Evolutionary conservation across 2,797 vertebrate genomes (phyloP).

Genomic region (Anisognathus igniventris): DNA sequence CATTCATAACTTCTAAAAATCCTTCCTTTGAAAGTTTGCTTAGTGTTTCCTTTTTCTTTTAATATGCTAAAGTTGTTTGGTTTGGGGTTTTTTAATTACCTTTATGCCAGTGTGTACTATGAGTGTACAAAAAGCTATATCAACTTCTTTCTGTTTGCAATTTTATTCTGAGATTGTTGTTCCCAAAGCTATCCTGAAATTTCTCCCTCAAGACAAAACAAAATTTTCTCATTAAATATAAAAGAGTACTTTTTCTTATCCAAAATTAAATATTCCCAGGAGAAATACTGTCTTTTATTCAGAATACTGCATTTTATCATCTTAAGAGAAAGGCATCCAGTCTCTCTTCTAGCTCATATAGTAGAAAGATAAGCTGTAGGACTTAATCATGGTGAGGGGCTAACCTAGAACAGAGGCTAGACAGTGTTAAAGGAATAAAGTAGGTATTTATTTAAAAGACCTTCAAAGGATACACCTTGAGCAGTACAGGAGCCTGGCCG

Average conservation of each 20-base stretch:
- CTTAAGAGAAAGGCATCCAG: not conserved
- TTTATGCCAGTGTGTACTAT: not conserved
- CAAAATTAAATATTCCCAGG: not conserved
- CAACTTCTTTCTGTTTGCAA: slow-evolving; percentile 17
- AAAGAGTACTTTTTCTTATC: not conserved
- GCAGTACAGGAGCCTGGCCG: not conserved
- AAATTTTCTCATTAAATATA: not conserved
- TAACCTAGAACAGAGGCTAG: not conserved
- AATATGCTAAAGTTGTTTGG: not conserved
- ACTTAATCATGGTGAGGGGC: not conserved
- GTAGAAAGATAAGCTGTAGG: not conserved
- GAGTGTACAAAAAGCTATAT: slow-evolving; percentile 15
- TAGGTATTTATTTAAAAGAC: not conserved
- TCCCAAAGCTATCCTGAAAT: slow-evolving; percentile 32
- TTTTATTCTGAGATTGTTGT: not conserved
- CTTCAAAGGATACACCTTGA: not conserved
- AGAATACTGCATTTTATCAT: not conserved
- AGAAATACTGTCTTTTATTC: not conserved
- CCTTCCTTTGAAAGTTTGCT: slow-evolving; percentile 12
- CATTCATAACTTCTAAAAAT: slow-evolving; percentile 16
- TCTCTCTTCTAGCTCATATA: not conserved
- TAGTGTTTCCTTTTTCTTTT: slow-evolving; percentile 27
- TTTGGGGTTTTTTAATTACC: not conserved
- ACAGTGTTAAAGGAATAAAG: not conserved
- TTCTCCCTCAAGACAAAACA: slow-evolving; percentile 25